Evolutionary conservation across 2,113 vertebrate species (phyloP), one percentile per base, ranked within the genome.

Genomic region (Cebus imitator): DNA sequence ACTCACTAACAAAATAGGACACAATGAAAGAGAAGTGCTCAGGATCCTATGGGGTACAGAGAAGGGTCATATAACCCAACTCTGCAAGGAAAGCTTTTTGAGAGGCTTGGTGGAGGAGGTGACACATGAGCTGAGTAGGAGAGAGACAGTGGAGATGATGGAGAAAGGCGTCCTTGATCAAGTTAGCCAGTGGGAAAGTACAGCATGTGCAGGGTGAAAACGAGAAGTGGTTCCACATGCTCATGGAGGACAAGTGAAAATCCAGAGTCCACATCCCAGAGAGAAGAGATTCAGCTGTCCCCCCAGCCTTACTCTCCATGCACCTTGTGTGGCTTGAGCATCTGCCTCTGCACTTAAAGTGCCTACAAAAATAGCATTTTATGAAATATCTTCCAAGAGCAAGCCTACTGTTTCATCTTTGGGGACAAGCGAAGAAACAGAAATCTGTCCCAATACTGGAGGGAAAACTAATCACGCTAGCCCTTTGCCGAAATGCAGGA

Each of bases 21-120:
- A 40, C n/a, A 4, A 5, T 0, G 37, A 21, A 8, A 40, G 50
- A 55, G 66, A 9, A 25, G 11, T 0, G 8, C 48, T 18, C 37
- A 21, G 40, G 32, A 18, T 30, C 57, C 32, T 3, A 2, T n/a
- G 43, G 17, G 48, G 30, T 16, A 21, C 27, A 25, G 50, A 89
- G 72, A 18, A 58, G 6, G n/a, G 52, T 58, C n/a, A 27, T 25
- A 40, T 27, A 25, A 30, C 5, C 25, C 20, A 12, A 8, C 17
- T 23, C 50, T 27, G 3, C 18, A 25, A 91, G 35, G 85, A 6
- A 17, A 48, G 30, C n/a, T 70, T 73, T 35, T n/a, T 11, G 32
- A 12, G 14, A 20, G 35, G 23, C 40, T 93, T 43, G 20, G 0
- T 72, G 55, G 40, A 73, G 68, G 55, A 82, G 50, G 66, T 83